Base-by-base conservation (phyloP, 2,888 invertebrate species). In the Lasioglossum figueresi region DNA sequence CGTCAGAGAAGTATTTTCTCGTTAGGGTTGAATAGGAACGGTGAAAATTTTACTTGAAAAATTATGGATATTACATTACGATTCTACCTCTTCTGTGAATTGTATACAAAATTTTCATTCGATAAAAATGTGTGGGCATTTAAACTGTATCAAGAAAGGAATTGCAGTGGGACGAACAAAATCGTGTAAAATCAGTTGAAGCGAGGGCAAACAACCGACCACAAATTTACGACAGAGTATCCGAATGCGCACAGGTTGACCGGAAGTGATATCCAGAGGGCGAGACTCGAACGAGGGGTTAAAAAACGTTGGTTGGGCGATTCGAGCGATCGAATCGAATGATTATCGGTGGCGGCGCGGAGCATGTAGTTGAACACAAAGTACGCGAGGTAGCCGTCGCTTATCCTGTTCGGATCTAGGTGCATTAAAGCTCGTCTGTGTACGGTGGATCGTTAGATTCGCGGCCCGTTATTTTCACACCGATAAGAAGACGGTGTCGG, bases 381-480 rank as follows among this genome's bases (percentile, higher is more conserved):
- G 71, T 37, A 72, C 75, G 79, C 27, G 52, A 85, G 80, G 79
- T 86, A 80, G 82, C 87, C 82, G 75, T 48, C 76, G 16, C 59
- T 87, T 89, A 89, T 88, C 84, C 52, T 74, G 82, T 83, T 83
- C 83, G 71, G 76, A 84, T 86, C 80, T 73, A 19, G 12, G 56
- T 16, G 3, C 68, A 43, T 78, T 79, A 73, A 73, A 72, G 68
- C 80, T 43, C 80, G 43, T 70, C 71, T 34, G 40, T 66, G 71
- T 40, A 68, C 56, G n/a, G 73, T 59, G 74, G 37, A 56, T 89
- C 83, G 81, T 85, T 88, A 78, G 72, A 80, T 81, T 40, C 66
- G 79, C 75, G 75, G 75, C n/a, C 27, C 83, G 85, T 88, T 89
- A 89, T 86, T 85, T 89, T 88, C 89, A 83, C 89, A 75, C 88